A percentile compares a stretch with the other conserved stretches of the same genome.
These are phyloP conservation scores for Pinna nobilis DNA, from an alignment of 1,140 invertebrate genomes.

Conservation along the genomic window DNA sequence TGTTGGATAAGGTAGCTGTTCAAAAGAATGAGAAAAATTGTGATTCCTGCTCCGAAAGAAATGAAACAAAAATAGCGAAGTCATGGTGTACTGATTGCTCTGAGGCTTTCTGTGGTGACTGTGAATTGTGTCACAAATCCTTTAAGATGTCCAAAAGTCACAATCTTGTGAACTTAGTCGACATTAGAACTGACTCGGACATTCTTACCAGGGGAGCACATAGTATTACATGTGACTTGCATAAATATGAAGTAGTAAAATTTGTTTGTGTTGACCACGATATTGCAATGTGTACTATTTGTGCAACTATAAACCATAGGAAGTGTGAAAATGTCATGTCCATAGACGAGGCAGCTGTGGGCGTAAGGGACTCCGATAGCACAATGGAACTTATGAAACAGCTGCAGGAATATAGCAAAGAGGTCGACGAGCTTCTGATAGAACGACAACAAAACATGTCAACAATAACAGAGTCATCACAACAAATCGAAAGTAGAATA, in stretches of 20 bases:
- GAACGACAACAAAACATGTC: too few species aligned
- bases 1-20: slow-evolving; percentile 43
- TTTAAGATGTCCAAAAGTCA: slow-evolving; percentile 41
- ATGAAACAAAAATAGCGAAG: slow-evolving; percentile 28
- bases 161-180: slow-evolving; percentile 41
- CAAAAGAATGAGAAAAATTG: slow-evolving; percentile 37
- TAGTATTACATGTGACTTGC: slow-evolving; percentile 43
- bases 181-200: slow-evolving; percentile 43
- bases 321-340: slow-evolving; percentile 44
- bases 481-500: too few species aligned
- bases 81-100: slow-evolving; percentile 51
- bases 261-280: slow-evolving; percentile 53
- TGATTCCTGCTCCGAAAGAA: slow-evolving; percentile 40
- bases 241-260: slow-evolving; percentile 43
- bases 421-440: too few species aligned
- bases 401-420: too few species aligned
- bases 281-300: slow-evolving; percentile 43
- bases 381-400: too few species aligned
- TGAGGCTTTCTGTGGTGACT: slow-evolving; percentile 46
- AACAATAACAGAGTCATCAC: too few species aligned
- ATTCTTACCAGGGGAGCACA: slow-evolving; percentile 30
- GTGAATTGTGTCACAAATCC: slow-evolving; percentile 41
- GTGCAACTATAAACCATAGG: slow-evolving; percentile 46
- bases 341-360: slow-evolving; percentile 42
- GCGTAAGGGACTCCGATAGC: too few species aligned